These are phyloP conservation scores for Vidua chalybeata DNA, from an alignment of 2,113 vertebrate genomes.

Conservation along the genomic window DNA sequence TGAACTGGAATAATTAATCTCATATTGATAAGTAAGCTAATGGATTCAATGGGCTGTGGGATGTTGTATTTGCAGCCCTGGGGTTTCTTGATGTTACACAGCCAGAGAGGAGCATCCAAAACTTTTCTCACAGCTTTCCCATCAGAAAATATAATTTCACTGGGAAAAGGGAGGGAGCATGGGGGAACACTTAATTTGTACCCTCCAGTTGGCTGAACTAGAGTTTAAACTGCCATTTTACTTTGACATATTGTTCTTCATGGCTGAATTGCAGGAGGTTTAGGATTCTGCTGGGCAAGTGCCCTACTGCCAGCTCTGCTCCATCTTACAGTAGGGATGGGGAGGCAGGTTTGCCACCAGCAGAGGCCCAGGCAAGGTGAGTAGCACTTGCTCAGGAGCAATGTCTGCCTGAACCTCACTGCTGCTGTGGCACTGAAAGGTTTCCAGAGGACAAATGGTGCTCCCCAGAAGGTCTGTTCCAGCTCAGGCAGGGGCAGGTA, in stretches of 20 bases:
- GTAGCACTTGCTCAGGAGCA: too few species aligned
- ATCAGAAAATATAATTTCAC: background rate
- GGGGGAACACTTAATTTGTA: background rate
- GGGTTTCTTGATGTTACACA: background rate
- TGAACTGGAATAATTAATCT: conserved; percentile 48
- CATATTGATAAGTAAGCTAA: conserved; percentile 34
- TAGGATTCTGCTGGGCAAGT: background rate
- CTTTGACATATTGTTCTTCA: background rate
- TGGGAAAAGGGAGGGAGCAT: background rate
- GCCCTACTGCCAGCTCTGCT: background rate
- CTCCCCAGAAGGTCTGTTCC: background rate
- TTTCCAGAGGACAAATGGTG: background rate
- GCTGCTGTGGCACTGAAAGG: background rate
- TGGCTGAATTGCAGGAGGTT: background rate
- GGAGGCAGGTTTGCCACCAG: background rate
- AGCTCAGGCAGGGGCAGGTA: background rate
- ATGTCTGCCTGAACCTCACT: accelerated
- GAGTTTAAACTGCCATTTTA: background rate
- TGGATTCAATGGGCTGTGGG: conserved; percentile 17
- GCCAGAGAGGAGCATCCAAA: background rate
- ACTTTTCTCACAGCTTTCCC: background rate
- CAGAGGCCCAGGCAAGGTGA: accelerated
- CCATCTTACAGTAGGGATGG: background rate
- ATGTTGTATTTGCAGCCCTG: background rate
- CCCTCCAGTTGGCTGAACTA: background rate